Conservation (phyloP, 2,113 vertebrate species). For the Empidonax traillii region DNA sequence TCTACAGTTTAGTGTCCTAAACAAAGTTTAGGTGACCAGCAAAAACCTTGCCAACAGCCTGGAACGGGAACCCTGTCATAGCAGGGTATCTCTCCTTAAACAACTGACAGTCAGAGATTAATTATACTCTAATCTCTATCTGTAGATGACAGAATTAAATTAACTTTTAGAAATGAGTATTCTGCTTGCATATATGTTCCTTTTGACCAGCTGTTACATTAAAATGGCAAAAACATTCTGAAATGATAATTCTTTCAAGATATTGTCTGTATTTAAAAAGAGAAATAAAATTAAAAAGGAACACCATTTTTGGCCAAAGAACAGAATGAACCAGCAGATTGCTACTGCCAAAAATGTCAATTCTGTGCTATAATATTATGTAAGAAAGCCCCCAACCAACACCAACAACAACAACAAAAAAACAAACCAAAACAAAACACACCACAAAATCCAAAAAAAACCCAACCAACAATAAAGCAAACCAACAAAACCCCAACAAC, state of each 20-base stretch:
- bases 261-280: not conserved
- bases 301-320: not conserved
- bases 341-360: not conserved
- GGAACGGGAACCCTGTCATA: accelerated
- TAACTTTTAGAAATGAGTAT: not conserved
- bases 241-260: not conserved
- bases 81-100: not conserved
- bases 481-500: not conserved
- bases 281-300: not conserved
- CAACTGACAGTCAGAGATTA: not conserved
- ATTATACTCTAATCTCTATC: not conserved
- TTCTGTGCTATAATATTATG: not conserved
- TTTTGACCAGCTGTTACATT: not conserved
- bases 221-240: not conserved
- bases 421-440: not conserved
- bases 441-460: not conserved
- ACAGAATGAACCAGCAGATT: not conserved
- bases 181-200: not conserved
- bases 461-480: not conserved
- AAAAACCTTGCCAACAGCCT: not conserved
- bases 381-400: not conserved
- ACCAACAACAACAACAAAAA: not conserved
- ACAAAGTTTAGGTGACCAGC: not conserved
- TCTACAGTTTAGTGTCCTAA: not conserved
- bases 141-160: not conserved